Evolutionary conservation across 2,113 vertebrate genomes (phyloP).

Genomic region (Catharus minimus): DNA sequence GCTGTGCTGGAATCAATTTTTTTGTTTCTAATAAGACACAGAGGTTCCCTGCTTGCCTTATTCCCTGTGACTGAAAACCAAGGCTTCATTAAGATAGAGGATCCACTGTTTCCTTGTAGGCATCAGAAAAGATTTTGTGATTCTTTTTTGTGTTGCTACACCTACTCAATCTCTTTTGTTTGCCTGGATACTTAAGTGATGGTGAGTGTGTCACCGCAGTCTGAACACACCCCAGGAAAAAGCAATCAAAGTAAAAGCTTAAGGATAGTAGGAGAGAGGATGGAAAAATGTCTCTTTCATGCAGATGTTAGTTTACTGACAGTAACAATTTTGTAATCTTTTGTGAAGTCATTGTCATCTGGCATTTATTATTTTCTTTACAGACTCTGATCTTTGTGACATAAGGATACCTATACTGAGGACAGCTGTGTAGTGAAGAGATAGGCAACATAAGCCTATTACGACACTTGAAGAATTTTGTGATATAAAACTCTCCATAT

Average conservation of each 20-base stretch:
- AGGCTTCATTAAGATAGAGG: neutral
- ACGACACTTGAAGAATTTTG: neutral
- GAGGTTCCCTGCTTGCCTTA: neutral
- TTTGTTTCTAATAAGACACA: constrained; percentile 6
- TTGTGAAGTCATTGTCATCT: neutral
- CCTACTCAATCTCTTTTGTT: neutral
- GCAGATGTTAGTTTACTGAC: neutral
- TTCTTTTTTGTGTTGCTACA: neutral
- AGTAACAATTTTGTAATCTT: neutral
- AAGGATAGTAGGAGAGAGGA: neutral
- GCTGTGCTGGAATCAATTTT: constrained; percentile 5
- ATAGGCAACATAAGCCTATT: neutral
- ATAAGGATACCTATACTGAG: neutral
- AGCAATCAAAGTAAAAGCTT: neutral
- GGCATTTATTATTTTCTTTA: constrained; percentile 17
- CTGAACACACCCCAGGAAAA: neutral
- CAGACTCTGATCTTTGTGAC: neutral
- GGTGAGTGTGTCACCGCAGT: neutral
- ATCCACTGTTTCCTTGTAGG: neutral
- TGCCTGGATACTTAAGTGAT: neutral
- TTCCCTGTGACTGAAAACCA: neutral
- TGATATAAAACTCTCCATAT: neutral
- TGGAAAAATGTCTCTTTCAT: neutral
- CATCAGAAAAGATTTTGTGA: neutral
- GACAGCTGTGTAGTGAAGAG: neutral